phyloP scores from a whole-genome alignment of 2,888 invertebrate genomes.

The Desoria tigrina region DNA sequence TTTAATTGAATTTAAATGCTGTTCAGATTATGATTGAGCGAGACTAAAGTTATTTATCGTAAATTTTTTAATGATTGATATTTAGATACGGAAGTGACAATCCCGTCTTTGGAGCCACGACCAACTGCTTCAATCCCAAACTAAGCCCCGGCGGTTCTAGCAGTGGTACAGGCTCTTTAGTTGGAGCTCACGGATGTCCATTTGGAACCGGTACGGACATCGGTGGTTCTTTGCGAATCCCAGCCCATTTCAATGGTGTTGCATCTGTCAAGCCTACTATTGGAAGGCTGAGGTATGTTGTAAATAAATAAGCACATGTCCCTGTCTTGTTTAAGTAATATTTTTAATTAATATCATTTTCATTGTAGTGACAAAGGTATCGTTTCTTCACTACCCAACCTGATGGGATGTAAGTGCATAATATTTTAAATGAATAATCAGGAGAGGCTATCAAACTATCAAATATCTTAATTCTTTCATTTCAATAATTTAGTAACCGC shows the following conservation, averaged over 20 bases:
- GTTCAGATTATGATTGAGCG: too few relatives aligned
- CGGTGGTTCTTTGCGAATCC: constrained; percentile 44
- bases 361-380: constrained; percentile 41
- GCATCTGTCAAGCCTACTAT: constrained; percentile 48
- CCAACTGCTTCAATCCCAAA: constrained; percentile 44
- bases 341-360: constrained; percentile 2
- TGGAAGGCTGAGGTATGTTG: constrained; percentile 34
- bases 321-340: constrained; percentile 1
- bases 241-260: constrained; percentile 50
- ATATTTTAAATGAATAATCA: too few relatives aligned
- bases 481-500: constrained; percentile 41
- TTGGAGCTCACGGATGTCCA: constrained; percentile 37
- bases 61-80: constrained; percentile 9
- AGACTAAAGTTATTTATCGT: neutral
- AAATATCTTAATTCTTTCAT: constrained; percentile 12
- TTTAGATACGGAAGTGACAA: constrained; percentile 49
- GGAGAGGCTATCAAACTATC: neutral
- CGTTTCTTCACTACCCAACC: constrained; percentile 45
- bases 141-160: constrained; percentile 46
- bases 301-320: neutral
- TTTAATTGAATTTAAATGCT: neutral
- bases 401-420: constrained; percentile 44
- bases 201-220: constrained; percentile 47
- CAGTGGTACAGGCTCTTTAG: constrained; percentile 39
- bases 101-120: constrained; percentile 50